Conservation (phyloP, 1,140 invertebrate species). For the Meloidogyne chitwoodi region DNA sequence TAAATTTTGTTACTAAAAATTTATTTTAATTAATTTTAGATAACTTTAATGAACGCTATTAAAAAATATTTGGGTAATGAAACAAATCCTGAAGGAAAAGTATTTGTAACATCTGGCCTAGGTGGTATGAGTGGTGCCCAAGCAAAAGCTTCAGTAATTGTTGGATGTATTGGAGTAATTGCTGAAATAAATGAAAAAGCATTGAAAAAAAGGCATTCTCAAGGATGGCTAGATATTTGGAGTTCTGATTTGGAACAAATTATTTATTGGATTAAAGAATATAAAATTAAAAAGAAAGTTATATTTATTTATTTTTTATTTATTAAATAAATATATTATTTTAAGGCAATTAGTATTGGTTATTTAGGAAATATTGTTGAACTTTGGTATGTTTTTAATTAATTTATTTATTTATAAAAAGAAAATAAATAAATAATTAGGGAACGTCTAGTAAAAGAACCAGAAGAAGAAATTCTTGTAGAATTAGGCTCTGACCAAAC, state of each 20-base stretch:
- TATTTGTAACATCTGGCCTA: conserved; percentile 69
- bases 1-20: no score
- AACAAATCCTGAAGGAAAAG: conserved; percentile 66
- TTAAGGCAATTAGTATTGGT: conserved; percentile 66
- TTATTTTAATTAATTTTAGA: conserved; percentile 56
- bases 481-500: conserved; percentile 72
- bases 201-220: conserved; percentile 66
- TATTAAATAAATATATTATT: neutral
- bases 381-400: conserved; percentile 63
- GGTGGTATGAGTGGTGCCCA: conserved; percentile 71
- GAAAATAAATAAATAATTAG: conserved; percentile 49
- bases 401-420: no score
- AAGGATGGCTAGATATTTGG: conserved; percentile 68
- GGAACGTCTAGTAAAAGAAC: conserved; percentile 64
- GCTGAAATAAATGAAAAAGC: conserved; percentile 69
- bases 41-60: conserved; percentile 70
- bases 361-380: conserved; percentile 69
- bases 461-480: conserved; percentile 66
- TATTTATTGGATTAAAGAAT: conserved; percentile 63
- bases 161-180: conserved; percentile 69
- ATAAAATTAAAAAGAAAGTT: conserved; percentile 50
- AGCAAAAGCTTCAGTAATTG: conserved; percentile 69
- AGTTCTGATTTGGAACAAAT: conserved; percentile 64
- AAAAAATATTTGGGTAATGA: conserved; percentile 65
- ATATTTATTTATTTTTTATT: neutral